Evolutionary conservation across 2,113 vertebrate genomes (phyloP).

Genomic region (Pheucticus melanocephalus): DNA sequence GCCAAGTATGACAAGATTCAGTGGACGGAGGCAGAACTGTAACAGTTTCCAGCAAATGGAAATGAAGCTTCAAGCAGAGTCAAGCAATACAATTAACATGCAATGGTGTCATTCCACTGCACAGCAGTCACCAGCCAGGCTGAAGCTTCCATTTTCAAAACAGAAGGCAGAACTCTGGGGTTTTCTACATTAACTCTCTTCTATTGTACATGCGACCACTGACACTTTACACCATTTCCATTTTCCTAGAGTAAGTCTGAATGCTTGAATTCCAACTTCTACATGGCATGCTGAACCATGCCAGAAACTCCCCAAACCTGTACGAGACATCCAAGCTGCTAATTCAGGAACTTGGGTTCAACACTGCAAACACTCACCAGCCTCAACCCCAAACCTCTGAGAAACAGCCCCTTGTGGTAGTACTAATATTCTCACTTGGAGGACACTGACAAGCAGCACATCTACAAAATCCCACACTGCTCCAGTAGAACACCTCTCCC

Average conservation of each 20-base stretch:
- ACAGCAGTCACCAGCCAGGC: background rate
- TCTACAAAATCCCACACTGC: background rate
- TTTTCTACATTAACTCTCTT: background rate
- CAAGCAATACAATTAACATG: background rate
- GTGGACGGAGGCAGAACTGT: background rate
- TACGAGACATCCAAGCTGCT: rapidly evolving
- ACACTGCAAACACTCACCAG: rapidly evolving
- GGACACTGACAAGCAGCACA: background rate
- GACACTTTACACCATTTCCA: background rate
- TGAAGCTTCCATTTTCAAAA: background rate
- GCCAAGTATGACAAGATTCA: background rate
- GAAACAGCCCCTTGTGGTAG: background rate
- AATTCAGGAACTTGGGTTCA: background rate
- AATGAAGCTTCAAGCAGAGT: background rate
- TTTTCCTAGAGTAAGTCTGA: background rate
- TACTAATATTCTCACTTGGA: background rate
- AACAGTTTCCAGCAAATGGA: background rate
- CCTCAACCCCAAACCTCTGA: background rate
- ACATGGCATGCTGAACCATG: background rate
- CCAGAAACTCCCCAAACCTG: background rate
- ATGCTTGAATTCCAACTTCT: background rate
- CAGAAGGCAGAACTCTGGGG: background rate
- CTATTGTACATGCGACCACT: background rate
- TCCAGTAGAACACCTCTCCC: background rate
- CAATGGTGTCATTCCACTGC: rapidly evolving